Conservation (phyloP, 2,797 vertebrate species). For the Octomys mimax region DNA sequence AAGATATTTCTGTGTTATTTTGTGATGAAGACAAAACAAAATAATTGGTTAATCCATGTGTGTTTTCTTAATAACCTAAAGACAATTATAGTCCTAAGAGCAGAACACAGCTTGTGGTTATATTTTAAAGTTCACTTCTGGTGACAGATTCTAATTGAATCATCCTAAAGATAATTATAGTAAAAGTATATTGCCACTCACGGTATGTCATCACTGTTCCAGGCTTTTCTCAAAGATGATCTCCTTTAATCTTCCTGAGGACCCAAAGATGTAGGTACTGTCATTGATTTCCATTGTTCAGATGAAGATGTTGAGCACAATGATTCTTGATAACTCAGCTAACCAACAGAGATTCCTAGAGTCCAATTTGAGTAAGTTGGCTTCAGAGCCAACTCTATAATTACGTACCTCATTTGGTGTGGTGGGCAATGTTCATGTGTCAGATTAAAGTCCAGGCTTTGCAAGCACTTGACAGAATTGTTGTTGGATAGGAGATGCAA, state of each 20-base stretch:
- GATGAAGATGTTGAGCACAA: background rate
- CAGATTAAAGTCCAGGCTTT: background rate
- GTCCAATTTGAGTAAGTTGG: background rate
- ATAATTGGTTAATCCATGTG: constrained; percentile 10
- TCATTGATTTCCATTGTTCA: constrained; percentile 47
- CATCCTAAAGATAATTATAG: background rate
- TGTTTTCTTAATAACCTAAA: constrained; percentile 11
- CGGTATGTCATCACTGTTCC: background rate
- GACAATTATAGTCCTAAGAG: background rate
- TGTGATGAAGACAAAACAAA: background rate
- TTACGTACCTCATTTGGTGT: background rate
- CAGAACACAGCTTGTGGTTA: background rate
- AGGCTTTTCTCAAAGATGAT: constrained; percentile 18
- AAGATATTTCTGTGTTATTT: constrained; percentile 1
- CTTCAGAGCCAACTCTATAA: background rate
- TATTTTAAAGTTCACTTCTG: background rate
- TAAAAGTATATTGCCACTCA: background rate
- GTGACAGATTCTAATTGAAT: background rate
- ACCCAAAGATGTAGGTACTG: background rate
- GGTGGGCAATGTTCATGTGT: background rate
- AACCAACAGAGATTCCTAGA: background rate
- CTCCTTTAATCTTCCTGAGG: background rate
- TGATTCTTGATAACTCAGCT: constrained; percentile 2
- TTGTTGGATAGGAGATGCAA: background rate
- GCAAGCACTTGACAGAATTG: background rate